Percentiles rank a stretch among this genome's conserved stretches.
Conservation (phyloP, 2,888 invertebrate genomes). For the Tetragonula carbonaria region DNA sequence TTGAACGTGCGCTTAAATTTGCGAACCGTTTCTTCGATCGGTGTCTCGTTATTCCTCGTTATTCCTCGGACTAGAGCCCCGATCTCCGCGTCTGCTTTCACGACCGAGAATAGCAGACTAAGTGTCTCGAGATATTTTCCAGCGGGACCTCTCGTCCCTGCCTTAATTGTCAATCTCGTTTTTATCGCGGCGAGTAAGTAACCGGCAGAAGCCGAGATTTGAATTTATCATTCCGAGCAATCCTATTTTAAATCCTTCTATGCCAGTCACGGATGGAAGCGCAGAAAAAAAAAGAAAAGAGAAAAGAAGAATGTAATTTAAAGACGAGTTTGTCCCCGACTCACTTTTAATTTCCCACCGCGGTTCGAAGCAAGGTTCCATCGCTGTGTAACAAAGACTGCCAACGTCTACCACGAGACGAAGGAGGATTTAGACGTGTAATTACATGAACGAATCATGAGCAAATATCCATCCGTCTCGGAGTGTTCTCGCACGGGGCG, state of each 20-base stretch:
- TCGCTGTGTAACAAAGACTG: conserved; percentile 26
- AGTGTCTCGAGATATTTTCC: not conserved
- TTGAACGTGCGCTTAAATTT: conserved; percentile 62
- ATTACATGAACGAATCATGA: conserved; percentile 30
- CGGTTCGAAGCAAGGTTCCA: conserved; percentile 24
- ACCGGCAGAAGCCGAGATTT: conserved; percentile 11
- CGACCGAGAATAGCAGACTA: conserved; percentile 6
- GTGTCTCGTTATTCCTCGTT: conserved; percentile 50
- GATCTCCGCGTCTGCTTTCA: not conserved
- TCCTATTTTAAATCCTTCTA: conserved; percentile 6
- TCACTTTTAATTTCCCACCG: conserved; percentile 32
- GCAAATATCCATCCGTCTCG: not conserved
- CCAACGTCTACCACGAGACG: conserved; percentile 5
- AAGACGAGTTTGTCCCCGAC: not conserved
- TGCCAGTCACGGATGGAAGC: conserved; percentile 26
- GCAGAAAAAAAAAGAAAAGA: not conserved
- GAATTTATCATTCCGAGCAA: conserved; percentile 14
- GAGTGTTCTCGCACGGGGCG: not conserved
- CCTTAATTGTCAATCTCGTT: conserved; percentile 28
- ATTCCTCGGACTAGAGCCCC: conserved; percentile 1
- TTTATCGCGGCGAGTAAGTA: conserved; percentile 24
- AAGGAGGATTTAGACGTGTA: conserved; percentile 33
- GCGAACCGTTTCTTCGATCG: conserved; percentile 47
- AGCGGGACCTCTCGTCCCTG: not conserved
- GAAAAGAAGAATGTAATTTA: conserved; percentile 29